Conservation (phyloP, 2,888 invertebrate species). For the Bellardia bayeri region DNA sequence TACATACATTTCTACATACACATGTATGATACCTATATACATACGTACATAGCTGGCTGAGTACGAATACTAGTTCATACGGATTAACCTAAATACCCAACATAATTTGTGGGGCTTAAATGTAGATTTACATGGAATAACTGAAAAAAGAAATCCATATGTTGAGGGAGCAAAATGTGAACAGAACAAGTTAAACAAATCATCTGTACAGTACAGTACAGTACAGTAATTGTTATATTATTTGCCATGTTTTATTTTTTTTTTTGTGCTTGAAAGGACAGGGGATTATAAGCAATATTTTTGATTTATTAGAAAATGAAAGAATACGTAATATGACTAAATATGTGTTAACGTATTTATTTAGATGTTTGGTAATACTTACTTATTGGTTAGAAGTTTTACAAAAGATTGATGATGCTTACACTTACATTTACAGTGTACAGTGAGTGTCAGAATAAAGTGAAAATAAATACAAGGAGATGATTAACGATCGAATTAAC, state of each 20-base stretch:
- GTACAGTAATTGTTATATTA: not conserved
- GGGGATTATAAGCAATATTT: conserved; percentile 37
- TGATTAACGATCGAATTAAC: no score
- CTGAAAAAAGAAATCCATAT: not conserved
- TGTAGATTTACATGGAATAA: conserved; percentile 43
- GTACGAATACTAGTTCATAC: conserved; percentile 32
- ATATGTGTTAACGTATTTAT: conserved; percentile 5
- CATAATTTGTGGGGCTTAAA: conserved; percentile 68
- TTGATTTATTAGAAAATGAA: conserved; percentile 1
- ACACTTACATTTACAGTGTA: not conserved
- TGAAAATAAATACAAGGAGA: no score
- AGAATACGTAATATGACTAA: conserved; percentile 6
- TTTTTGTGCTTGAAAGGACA: not conserved
- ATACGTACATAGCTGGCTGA: not conserved
- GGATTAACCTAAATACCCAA: conserved; percentile 68
- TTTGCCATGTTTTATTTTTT: not conserved
- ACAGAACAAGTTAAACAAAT: not conserved
- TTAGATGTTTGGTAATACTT: not conserved
- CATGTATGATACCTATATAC: not conserved
- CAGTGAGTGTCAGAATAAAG: no score
- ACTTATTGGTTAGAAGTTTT: conserved; percentile 5
- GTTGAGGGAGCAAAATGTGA: conserved; percentile 10
- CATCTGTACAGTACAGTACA: not conserved
- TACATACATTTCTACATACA: not conserved
- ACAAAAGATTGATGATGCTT: not conserved